Evolutionary conservation across 92 coral and sea anemone genomes (phyloP).

Genomic region (Zoanthus solanderi): DNA sequence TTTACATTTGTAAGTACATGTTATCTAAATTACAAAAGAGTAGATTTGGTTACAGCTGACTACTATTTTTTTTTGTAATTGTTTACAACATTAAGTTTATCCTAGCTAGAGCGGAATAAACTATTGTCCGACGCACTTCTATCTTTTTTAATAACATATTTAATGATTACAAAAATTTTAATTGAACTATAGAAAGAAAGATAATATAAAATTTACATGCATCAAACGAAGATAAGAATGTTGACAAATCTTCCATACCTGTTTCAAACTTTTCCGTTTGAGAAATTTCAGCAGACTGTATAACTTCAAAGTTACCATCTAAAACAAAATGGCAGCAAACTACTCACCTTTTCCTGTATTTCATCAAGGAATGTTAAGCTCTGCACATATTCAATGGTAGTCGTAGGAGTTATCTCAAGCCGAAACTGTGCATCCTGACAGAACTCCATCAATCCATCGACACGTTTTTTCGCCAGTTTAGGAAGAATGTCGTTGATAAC

Average conservation of each 20-base stretch:
- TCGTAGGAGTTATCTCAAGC: conserved; percentile 82
- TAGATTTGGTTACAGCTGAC: too few relatives aligned
- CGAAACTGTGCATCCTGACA: conserved; percentile 98
- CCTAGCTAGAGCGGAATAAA: neutral
- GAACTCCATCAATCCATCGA: conserved; percentile 90
- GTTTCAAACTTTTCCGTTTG: neutral
- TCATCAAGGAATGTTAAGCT: conserved; percentile 91
- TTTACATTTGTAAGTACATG: too few relatives aligned
- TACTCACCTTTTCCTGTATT: conserved; percentile 92
- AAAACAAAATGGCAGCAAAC: too few relatives aligned
- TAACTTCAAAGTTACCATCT: too few relatives aligned
- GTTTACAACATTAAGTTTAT: neutral
- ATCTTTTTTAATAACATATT: too few relatives aligned
- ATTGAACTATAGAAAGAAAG: too few relatives aligned
- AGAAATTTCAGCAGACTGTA: neutral
- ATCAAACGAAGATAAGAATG: too few relatives aligned
- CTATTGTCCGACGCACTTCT: neutral
- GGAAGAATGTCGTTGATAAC: conserved; percentile 98
- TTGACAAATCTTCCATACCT: neutral
- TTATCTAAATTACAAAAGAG: too few relatives aligned
- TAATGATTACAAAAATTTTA: too few relatives aligned
- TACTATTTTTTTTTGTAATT: too few relatives aligned
- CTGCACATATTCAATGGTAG: conserved; percentile 88
- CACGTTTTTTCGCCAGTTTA: conserved; percentile 88
- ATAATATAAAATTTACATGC: too few relatives aligned